phyloP scores from a whole-genome alignment of 1,140 invertebrate species.

The Drosophila tani region DNA sequence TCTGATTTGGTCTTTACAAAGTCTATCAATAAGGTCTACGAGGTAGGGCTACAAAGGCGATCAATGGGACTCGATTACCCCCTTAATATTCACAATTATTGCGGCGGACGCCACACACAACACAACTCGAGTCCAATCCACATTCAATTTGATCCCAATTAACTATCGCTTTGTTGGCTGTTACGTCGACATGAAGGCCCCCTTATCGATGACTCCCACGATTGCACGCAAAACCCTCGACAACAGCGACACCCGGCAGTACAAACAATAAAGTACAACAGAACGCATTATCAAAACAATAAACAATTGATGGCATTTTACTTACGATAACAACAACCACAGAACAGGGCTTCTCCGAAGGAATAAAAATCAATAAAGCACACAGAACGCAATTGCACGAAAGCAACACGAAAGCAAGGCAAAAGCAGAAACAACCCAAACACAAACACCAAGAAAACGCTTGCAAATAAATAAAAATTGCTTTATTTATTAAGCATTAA shows the following conservation, averaged over 20 bases:
- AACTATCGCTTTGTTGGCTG: slow-evolving; percentile 41
- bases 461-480: slow-evolving; percentile 81
- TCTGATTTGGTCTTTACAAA: slow-evolving; percentile 6
- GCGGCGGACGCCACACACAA: not conserved
- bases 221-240: slow-evolving; percentile 28
- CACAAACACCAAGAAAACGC: slow-evolving; percentile 52
- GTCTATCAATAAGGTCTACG: not conserved
- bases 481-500: slow-evolving; percentile 84
- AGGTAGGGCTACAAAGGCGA: not conserved
- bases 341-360: slow-evolving; percentile 17
- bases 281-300: slow-evolving; percentile 76
- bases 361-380: slow-evolving; percentile 52
- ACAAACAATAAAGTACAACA: slow-evolving; percentile 53
- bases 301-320: slow-evolving; percentile 81
- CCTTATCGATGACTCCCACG: slow-evolving; percentile 34
- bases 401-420: slow-evolving; percentile 4
- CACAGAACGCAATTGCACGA: slow-evolving; percentile 51
- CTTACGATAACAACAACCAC: slow-evolving; percentile 54
- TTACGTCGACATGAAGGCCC: slow-evolving; percentile 19
- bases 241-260: slow-evolving; percentile 19
- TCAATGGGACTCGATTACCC: slow-evolving; percentile 1
- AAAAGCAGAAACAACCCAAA: slow-evolving; percentile 24
- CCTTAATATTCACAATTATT: slow-evolving; percentile 15
- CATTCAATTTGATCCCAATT: slow-evolving; percentile 40
- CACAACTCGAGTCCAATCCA: slow-evolving; percentile 8